phyloP scores from a whole-genome alignment of 1,140 invertebrate species.

The Pseudachorutes palmiensis region DNA sequence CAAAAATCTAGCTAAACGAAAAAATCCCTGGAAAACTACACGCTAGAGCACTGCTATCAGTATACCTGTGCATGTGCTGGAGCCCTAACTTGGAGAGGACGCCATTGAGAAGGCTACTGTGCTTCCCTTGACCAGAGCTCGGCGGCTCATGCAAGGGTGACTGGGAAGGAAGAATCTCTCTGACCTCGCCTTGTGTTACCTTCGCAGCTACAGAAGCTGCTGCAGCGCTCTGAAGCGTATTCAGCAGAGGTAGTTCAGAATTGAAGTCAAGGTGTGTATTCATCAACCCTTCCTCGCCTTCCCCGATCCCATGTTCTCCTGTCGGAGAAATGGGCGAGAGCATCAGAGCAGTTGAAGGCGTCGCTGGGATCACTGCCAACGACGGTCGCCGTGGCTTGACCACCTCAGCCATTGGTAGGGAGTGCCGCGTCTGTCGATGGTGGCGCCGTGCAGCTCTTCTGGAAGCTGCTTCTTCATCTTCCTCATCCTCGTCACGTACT shows the following conservation, averaged over 20 bases:
- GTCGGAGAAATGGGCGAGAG: conserved; percentile 10
- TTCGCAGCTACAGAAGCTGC: neutral
- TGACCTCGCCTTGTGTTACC: neutral
- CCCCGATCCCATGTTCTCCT: neutral
- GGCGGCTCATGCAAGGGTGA: neutral
- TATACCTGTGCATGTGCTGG: neutral
- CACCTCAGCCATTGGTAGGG: neutral
- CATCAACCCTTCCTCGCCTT: neutral
- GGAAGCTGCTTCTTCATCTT: conserved; percentile 14
- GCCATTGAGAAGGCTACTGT: neutral
- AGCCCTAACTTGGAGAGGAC: neutral
- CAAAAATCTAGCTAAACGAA: no score
- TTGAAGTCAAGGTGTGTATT: no score
- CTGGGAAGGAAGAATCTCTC: neutral
- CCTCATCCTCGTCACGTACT: conserved; percentile 22
- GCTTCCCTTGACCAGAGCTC: neutral
- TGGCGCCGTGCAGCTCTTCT: conserved; percentile 4
- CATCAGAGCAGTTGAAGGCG: conserved; percentile 14
- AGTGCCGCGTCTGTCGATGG: conserved; percentile 1
- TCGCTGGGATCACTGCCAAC: conserved; percentile 12
- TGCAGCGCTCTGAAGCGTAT: neutral
- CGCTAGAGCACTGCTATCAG: no score
- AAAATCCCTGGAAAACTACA: no score
- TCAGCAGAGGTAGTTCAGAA: neutral
- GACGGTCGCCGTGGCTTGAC: neutral